These are phyloP conservation scores for Columba guinea DNA, from an alignment of 2,797 vertebrate species.

Conservation along the genomic window DNA sequence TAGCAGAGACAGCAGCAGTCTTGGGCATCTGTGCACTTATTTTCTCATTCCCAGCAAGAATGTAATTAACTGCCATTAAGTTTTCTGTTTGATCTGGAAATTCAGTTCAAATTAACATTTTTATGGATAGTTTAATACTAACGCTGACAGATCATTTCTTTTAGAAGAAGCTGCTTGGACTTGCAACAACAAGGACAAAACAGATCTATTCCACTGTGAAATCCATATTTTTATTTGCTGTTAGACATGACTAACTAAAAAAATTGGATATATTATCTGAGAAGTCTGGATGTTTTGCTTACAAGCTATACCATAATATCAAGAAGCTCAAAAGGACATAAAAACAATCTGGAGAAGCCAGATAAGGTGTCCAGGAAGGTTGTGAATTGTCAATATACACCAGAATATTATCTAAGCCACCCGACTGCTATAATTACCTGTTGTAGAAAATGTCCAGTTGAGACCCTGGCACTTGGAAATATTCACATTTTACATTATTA, in stretches of 20 bases:
- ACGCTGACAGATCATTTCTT: conserved; percentile 8
- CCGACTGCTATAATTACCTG: background rate
- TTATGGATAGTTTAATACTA: conserved; percentile 16
- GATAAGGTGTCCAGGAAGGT: background rate
- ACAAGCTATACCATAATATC: background rate
- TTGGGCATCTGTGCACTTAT: conserved; percentile 23
- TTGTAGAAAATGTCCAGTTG: background rate
- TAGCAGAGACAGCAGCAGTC: background rate
- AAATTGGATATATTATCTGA: background rate
- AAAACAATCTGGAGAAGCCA: background rate
- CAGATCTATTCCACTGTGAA: background rate
- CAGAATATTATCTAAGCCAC: background rate
- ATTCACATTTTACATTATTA: background rate
- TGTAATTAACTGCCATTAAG: conserved; percentile 51
- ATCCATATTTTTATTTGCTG: background rate
- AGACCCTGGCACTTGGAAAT: background rate
- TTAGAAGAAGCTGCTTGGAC: background rate
- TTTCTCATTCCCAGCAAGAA: conserved; percentile 46
- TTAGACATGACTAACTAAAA: background rate
- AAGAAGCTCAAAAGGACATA: background rate
- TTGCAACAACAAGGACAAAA: background rate
- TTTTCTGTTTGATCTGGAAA: conserved; percentile 57
- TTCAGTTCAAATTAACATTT: conserved; percentile 38
- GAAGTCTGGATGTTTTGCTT: background rate
- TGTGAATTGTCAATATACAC: background rate